phyloP scores from a whole-genome alignment of 2,888 invertebrate genomes.

The Acrobasis repandana region DNA sequence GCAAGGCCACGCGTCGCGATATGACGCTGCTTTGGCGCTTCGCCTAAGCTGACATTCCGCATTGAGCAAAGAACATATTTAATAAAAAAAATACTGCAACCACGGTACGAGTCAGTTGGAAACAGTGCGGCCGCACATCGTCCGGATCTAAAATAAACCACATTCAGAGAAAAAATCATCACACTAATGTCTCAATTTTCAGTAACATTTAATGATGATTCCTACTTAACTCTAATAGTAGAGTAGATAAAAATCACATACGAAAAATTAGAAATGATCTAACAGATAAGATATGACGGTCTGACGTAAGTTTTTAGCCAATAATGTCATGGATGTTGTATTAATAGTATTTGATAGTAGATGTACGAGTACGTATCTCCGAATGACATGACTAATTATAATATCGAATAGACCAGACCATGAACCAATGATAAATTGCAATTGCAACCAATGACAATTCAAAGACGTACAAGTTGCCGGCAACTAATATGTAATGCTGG shows the following conservation, averaged over 20 bases:
- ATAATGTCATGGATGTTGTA: constrained; percentile 31
- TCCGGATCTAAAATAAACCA: not conserved
- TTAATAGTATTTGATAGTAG: constrained; percentile 15
- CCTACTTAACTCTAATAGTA: not conserved
- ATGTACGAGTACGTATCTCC: not conserved
- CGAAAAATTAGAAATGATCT: constrained; percentile 16
- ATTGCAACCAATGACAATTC: constrained; percentile 16
- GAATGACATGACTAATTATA: constrained; percentile 2
- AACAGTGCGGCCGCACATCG: not conserved
- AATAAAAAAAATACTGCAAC: constrained; percentile 5
- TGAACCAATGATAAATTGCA: not conserved
- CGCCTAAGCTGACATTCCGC: not conserved
- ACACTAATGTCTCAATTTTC: not conserved
- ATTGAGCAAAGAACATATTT: not conserved
- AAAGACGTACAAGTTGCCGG: constrained; percentile 11
- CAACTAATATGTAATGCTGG: not conserved
- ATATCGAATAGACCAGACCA: constrained; percentile 16
- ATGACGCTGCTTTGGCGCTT: constrained; percentile 19
- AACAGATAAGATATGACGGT: constrained; percentile 34
- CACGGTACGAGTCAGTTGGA: not conserved
- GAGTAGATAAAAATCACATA: not conserved
- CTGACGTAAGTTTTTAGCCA: constrained; percentile 41
- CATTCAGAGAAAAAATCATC: not conserved
- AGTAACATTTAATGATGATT: no score
- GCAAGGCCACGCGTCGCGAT: constrained; percentile 16